These are phyloP conservation scores for Semaprochilodus insignis DNA, from an alignment of 2,797 vertebrate species.

Conservation along the genomic window DNA sequence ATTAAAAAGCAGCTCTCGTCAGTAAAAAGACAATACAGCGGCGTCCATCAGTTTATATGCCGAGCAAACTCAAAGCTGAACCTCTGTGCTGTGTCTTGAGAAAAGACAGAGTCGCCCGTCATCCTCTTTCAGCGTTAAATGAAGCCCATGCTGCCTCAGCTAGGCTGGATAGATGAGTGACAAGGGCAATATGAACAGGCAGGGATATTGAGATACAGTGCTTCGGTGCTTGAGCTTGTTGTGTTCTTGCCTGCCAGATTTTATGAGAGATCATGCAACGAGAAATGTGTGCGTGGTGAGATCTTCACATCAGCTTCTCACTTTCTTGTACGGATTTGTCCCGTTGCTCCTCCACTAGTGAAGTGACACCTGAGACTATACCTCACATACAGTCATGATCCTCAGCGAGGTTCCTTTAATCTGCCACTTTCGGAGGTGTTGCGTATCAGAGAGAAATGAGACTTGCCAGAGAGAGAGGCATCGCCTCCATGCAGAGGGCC, in stretches of 20 bases:
- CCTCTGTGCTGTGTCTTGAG: slow-evolving; percentile 13
- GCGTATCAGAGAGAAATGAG: slow-evolving; percentile 61
- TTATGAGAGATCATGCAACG: background rate
- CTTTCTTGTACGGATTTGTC: background rate
- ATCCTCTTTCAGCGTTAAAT: slow-evolving; percentile 25
- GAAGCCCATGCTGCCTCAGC: slow-evolving; percentile 21
- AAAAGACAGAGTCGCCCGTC: slow-evolving; percentile 40
- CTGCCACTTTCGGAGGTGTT: slow-evolving; percentile 35
- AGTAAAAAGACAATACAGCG: slow-evolving; percentile 52
- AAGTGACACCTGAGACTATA: slow-evolving; percentile 26
- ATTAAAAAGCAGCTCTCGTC: slow-evolving; percentile 71
- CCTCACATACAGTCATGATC: slow-evolving; percentile 50
- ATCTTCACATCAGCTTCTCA: background rate
- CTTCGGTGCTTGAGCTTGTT: background rate
- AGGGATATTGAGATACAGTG: background rate
- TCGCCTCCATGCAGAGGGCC: slow-evolving; percentile 55
- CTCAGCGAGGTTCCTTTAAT: slow-evolving; percentile 40
- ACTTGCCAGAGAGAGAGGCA: slow-evolving; percentile 51
- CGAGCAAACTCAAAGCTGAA: slow-evolving; percentile 23
- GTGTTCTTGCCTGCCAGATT: background rate
- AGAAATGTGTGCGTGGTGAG: background rate
- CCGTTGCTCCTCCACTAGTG: background rate
- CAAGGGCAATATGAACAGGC: background rate
- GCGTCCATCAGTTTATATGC: slow-evolving; percentile 43
- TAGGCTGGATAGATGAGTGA: background rate